These are phyloP conservation scores for Anolis sagrei DNA, from an alignment of 2,113 vertebrate genomes.

Conservation along the genomic window DNA sequence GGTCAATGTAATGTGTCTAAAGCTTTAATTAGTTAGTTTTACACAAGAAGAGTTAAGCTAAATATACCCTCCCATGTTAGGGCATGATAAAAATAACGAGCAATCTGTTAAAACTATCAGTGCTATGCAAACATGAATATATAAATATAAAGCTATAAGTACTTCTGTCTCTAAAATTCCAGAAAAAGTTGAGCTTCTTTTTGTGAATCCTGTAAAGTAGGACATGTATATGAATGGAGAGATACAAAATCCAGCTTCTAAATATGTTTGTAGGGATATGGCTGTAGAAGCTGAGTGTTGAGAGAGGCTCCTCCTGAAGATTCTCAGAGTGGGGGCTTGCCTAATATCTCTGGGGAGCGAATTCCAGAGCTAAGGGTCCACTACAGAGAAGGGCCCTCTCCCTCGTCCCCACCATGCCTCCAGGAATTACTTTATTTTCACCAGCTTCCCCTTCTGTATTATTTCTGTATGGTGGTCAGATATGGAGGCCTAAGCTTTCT, in stretches of 20 bases:
- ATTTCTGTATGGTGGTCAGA: no score
- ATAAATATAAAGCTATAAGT: background rate
- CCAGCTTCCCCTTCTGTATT: no score
- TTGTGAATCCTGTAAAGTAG: background rate
- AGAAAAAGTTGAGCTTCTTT: background rate
- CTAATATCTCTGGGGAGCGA: no score
- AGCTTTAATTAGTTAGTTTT: background rate
- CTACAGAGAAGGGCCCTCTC: no score
- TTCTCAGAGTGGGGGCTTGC: no score
- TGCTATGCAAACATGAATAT: background rate
- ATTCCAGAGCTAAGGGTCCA: no score
- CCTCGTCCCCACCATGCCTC: no score
- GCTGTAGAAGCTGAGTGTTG: background rate
- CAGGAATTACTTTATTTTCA: no score
- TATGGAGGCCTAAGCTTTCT: no score
- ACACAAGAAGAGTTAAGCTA: background rate
- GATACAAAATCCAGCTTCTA: background rate
- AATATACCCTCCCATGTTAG: background rate
- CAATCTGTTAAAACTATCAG: background rate
- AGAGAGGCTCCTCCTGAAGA: no score
- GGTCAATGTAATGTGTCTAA: background rate
- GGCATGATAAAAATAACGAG: background rate
- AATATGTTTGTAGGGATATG: background rate
- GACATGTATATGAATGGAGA: background rate
- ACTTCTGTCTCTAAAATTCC: background rate